These are phyloP conservation scores for Acleris literana DNA, from an alignment of 2,888 invertebrate species.

Conservation along the genomic window DNA sequence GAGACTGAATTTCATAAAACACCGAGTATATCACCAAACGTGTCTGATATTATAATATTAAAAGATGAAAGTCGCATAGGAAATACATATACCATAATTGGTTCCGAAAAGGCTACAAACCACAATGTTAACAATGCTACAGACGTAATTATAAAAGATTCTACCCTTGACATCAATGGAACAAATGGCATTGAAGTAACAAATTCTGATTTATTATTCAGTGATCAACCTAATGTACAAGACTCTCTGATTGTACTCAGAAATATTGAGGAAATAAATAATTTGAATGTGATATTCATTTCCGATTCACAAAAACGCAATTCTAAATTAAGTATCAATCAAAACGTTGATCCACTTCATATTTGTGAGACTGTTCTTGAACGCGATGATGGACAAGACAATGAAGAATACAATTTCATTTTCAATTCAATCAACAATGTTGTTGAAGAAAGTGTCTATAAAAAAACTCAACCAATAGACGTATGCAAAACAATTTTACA, in stretches of 20 bases:
- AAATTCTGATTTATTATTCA: conserved; percentile 7
- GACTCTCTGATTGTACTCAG: background rate
- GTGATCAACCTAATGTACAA: background rate
- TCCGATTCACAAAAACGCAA: conserved; percentile 42
- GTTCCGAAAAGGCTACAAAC: background rate
- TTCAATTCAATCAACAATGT: conserved; percentile 17
- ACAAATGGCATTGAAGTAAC: background rate
- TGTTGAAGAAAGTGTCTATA: background rate
- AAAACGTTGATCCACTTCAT: conserved; percentile 48
- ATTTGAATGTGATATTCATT: conserved; percentile 45
- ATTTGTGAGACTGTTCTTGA: conserved; percentile 52
- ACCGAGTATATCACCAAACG: conserved; percentile 1
- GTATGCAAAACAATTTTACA: background rate
- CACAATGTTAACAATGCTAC: background rate
- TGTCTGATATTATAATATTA: background rate
- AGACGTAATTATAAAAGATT: background rate
- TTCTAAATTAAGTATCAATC: conserved; percentile 15
- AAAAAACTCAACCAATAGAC: background rate
- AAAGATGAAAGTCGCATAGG: conserved; percentile 9
- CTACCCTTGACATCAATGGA: background rate
- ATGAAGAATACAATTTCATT: conserved; percentile 20
- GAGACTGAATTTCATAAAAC: conserved; percentile 14
- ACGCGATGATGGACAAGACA: background rate
- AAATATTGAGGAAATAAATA: conserved; percentile 22
- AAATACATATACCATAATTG: conserved; percentile 32